Base-by-base conservation (phyloP, 2,113 vertebrate species). In the Rhodinocichla rosea region DNA sequence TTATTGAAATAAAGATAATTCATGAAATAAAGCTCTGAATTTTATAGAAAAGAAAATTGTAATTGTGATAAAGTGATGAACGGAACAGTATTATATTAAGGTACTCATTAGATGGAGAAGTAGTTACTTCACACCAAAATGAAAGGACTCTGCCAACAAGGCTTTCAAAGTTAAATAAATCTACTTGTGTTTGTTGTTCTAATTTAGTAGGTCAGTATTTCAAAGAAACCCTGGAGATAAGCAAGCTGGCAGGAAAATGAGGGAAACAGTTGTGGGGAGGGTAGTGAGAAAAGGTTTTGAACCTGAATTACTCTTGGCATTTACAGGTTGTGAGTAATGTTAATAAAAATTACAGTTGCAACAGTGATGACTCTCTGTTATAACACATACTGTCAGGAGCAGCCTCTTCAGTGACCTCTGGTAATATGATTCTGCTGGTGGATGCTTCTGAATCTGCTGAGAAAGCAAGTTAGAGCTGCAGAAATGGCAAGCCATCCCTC, bases 321-420 rank as follows among this genome's bases (percentile, higher is more conserved):
- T 95, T 83, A 77, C 39, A 86, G 45, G 44, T 75, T 90, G 37
- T 87, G 68, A 94, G 65, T 87, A 95, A 97, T 78, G 71, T 83
- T 96, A 95, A 96, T 93, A 97, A 96, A 97, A 97, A 96, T 79
- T 91, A 83, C 21, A 23, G 60, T 33, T 96, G 71, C 77, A 75
- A 92, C 76, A 70, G n/a, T 95, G 85, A 96, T 47, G 42, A 52
- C 24, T 82, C 63, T 89, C 65, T 40, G 30, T 49, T 95, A 52
- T 95, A 94, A 96, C 56, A 14, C 33, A 77, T 47, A 79, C n/a
- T 83, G 73, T 89, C 94, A 96, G 83, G 21, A 96, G 69, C 73
- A 95, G 27, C 33, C 82, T 95, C 71, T 92, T 94, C 78, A 12
- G 44, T 96, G 94, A 96, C 91, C 91, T 95, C 74, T 90, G 39